Evolutionary conservation across 2,797 vertebrate genomes (phyloP), one percentile per base, ranked within the genome.

Genomic region (Onychomys torridus): DNA sequence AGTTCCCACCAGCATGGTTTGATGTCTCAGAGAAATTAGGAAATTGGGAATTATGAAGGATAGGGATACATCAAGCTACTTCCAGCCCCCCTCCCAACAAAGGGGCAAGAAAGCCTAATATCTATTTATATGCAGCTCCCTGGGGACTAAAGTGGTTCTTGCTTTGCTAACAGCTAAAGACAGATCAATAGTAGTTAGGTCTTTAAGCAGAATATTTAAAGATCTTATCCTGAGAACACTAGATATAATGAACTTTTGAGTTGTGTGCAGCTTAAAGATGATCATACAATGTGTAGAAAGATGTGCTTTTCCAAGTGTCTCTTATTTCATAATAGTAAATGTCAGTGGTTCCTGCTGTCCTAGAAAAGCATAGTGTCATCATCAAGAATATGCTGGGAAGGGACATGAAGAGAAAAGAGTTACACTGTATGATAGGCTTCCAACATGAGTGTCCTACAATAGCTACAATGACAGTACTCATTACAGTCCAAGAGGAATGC

Each of bases 81-180:
- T 73, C 27, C 59, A 81, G 93, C 12, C 14, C 59, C 23, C n/a
- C 16, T 29, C 27, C 13, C 40, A 11, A 5, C 40, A 29, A 78
- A 75, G 34, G 82, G 73, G 59, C 75, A 49, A 76, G 73, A 81
- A 87, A 61, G 32, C 23, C 32, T 63, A 75, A 61, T 76, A 75
- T 88, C 91, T 95, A 79, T 93, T 94, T 92, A 81, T 85, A 77
- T 59, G 52, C 73, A 85, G 29, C 19, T 86, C 86, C 59, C 67
- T 4, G 37, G 40, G 59, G 94, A 52, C 37, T 52, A 37, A 52
- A 94, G 90, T 77, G 59, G 37, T 92, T 92, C 77, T 97, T 94
- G 40, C 71, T 88, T 97, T 94, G 46, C 76, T 90, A 76, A 79
- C 21, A 76, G 89, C 96, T 46, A 89, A 52, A 86, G 86, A 78